Evolutionary conservation across 2,113 vertebrate species (phyloP).

Genomic region (Bos taurus): ARS-UCD2.0 NC_037348.1:19674501-19675000

Average conservation of each 20-base stretch:
- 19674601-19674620: background rate
- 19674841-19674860: background rate
- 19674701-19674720: background rate
- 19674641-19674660: background rate
- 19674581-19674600: slow-evolving; percentile 40
- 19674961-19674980: background rate
- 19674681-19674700: background rate
- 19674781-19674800: too few species aligned
- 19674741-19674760: background rate
- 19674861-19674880: background rate
- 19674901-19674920: background rate
- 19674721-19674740: background rate
- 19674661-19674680: background rate
- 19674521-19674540: slow-evolving; percentile 59
- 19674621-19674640: background rate
- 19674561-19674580: slow-evolving; percentile 58
- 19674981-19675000: background rate
- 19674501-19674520: slow-evolving; percentile 51
- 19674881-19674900: too few species aligned
- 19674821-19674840: background rate
- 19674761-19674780: background rate
- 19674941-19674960: too few species aligned
- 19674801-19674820: background rate
- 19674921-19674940: background rate
- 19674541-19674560: slow-evolving; percentile 2